Percentiles rank a stretch among this genome's conserved stretches.
phyloP scores from a whole-genome alignment of 2,888 invertebrate genomes.

The Athripsodes cinereus region DNA sequence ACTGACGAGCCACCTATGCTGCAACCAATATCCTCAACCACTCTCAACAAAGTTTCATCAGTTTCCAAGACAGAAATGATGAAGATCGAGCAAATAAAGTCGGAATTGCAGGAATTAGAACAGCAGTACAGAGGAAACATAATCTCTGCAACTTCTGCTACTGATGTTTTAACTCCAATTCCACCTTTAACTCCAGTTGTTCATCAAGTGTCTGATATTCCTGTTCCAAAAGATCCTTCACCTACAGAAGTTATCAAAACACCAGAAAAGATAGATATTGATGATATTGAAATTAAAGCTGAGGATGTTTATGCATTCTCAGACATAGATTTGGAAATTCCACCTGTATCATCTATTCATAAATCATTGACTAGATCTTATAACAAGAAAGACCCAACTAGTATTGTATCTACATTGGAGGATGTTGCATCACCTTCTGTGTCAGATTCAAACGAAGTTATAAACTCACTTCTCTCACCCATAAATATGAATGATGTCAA shows the following conservation, averaged over 20 bases:
- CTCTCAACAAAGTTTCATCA: background rate
- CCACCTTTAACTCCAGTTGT: constrained; percentile 29
- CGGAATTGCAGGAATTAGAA: constrained; percentile 42
- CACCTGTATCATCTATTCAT: constrained; percentile 41
- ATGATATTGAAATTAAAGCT: constrained; percentile 49
- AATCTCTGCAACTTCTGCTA: background rate
- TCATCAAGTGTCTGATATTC: constrained; percentile 19
- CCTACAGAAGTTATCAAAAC: constrained; percentile 27
- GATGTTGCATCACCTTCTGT: constrained; percentile 17
- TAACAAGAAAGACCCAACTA: constrained; percentile 18
- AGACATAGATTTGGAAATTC: constrained; percentile 45
- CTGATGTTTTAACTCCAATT: constrained; percentile 11
- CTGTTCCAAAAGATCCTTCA: constrained; percentile 28
- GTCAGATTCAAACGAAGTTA: constrained; percentile 15
- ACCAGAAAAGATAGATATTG: constrained; percentile 37
- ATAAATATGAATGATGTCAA: constrained; percentile 11
- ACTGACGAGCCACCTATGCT: constrained; percentile 38
- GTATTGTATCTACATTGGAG: constrained; percentile 12
- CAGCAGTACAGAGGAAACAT: constrained; percentile 40
- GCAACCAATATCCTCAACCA: constrained; percentile 29
- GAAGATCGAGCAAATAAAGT: constrained; percentile 37
- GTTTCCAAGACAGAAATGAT: constrained; percentile 19
- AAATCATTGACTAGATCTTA: constrained; percentile 30
- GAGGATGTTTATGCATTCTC: constrained; percentile 48
- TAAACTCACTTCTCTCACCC: constrained; percentile 20